Conservation (phyloP, 2,113 vertebrate species). For the Cyprinodon variegatus region DNA sequence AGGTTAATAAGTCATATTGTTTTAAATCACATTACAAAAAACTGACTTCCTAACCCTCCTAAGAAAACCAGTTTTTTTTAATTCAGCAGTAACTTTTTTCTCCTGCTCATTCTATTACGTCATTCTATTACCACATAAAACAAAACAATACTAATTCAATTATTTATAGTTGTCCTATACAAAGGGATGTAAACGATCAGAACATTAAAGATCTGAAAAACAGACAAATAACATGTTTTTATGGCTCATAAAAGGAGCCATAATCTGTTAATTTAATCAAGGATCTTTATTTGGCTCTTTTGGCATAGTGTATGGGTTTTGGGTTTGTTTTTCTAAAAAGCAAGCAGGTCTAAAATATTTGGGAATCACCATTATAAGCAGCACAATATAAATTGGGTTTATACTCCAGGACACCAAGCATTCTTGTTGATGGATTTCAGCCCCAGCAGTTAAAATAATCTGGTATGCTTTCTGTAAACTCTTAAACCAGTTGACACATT, state of each 20-base stretch:
- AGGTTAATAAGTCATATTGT: neutral
- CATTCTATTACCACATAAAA: conserved; percentile 11
- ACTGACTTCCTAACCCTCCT: conserved; percentile 12
- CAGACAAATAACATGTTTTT: conserved; percentile 26
- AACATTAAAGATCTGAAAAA: conserved; percentile 29
- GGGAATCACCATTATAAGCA: conserved; percentile 25
- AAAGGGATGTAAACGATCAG: conserved; percentile 18
- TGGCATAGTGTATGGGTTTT: conserved; percentile 22
- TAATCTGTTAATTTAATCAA: conserved; percentile 32
- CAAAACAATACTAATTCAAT: conserved; percentile 33
- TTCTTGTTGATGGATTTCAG: conserved; percentile 34
- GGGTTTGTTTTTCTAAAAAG: conserved; percentile 48
- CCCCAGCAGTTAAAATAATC: conserved; percentile 51
- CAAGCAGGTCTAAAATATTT: conserved; percentile 40
- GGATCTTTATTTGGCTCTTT: conserved; percentile 23
- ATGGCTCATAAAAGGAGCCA: conserved; percentile 27
- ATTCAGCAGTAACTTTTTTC: conserved; percentile 41
- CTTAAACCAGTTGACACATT: conserved; percentile 73
- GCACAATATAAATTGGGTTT: conserved; percentile 27
- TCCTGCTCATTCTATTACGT: conserved; percentile 23
- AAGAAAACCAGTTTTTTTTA: conserved; percentile 21
- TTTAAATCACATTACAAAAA: conserved; percentile 28
- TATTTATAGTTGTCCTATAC: conserved; percentile 22
- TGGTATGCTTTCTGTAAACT: conserved; percentile 68
- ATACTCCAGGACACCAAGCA: conserved; percentile 36